A percentile compares a stretch with the other conserved stretches of the same genome.
Conservation (phyloP, 2,113 vertebrate genomes). For the Ictidomys tridecemlineatus region DNA sequence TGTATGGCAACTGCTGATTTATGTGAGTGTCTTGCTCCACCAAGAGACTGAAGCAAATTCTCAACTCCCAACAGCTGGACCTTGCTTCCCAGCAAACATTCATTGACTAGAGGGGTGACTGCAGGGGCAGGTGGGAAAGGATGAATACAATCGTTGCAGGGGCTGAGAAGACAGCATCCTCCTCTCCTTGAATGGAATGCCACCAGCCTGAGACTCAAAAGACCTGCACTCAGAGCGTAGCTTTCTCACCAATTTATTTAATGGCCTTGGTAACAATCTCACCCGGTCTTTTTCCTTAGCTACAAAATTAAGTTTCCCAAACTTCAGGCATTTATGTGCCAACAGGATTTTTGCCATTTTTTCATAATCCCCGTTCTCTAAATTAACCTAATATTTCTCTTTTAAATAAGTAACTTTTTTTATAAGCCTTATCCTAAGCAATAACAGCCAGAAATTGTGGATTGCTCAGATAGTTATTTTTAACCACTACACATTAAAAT, state of each 20-base stretch:
- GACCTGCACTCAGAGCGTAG: neutral
- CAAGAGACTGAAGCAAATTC: neutral
- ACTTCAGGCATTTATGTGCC: neutral
- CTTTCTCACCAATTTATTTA: neutral
- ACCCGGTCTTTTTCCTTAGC: neutral
- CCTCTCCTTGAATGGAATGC: neutral
- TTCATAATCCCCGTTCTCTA: neutral
- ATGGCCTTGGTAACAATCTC: neutral
- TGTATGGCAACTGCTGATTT: neutral
- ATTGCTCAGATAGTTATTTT: neutral
- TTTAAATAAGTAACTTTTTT: neutral
- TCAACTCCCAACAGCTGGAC: neutral
- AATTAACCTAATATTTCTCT: conserved; percentile 20
- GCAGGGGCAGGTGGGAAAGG: neutral
- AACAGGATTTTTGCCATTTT: conserved; percentile 8
- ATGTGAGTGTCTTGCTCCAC: neutral
- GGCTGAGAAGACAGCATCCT: neutral
- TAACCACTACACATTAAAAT: neutral
- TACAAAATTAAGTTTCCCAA: conserved; percentile 49
- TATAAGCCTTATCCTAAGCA: neutral
- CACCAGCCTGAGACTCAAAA: neutral
- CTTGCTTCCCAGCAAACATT: neutral
- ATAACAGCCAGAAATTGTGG: neutral
- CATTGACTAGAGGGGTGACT: neutral
- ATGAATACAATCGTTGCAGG: neutral